Conservation (phyloP, 2,797 vertebrate species). For the Poecile montanus region DNA sequence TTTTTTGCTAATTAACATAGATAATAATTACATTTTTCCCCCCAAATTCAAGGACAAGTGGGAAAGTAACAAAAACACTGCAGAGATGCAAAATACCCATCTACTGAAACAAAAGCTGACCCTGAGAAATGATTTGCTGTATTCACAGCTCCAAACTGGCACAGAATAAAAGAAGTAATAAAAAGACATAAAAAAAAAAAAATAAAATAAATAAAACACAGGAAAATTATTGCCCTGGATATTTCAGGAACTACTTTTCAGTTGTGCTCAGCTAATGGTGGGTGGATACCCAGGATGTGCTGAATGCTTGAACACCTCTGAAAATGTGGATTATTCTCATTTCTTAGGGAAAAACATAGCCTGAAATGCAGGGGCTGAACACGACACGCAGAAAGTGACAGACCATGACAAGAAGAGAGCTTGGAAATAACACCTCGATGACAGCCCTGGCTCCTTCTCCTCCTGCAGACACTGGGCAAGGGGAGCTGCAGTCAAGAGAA, state of each 20-base stretch:
- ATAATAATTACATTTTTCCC: not conserved
- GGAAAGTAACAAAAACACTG: not conserved
- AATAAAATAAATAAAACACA: not conserved
- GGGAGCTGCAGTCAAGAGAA: not conserved
- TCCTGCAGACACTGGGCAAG: not conserved
- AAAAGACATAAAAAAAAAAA: not conserved
- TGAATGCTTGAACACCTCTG: not conserved
- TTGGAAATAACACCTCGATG: not conserved
- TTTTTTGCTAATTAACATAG: slow-evolving; percentile 15
- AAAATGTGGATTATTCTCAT: not conserved
- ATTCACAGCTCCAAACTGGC: not conserved
- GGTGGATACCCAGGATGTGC: not conserved
- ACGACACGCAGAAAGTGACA: not conserved
- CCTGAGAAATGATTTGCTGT: not conserved
- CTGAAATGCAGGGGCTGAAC: not conserved
- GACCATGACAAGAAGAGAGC: not conserved
- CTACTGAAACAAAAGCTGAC: not conserved
- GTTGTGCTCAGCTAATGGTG: not conserved
- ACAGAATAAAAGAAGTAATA: not conserved
- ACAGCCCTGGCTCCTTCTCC: not conserved
- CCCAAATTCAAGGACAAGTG: not conserved
- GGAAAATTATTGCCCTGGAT: not conserved
- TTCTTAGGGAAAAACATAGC: not conserved
- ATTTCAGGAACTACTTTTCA: not conserved
- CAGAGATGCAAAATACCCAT: not conserved